Evolutionary conservation across 2,113 vertebrate species (phyloP).

Genomic region (Platysteira castanea): DNA sequence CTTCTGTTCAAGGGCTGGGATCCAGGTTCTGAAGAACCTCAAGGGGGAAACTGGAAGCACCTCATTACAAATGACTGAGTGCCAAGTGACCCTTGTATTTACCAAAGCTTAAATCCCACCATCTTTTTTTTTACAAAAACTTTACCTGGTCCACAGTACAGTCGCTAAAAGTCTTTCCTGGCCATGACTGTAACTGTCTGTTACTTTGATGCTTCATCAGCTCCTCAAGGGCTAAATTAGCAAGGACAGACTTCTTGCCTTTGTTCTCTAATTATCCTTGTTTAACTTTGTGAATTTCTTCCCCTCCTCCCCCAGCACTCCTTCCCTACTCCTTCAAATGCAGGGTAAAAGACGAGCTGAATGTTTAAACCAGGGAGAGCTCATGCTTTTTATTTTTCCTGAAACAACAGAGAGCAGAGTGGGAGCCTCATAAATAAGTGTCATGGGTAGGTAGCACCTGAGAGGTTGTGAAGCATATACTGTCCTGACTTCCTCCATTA

Average conservation of each 20-base stretch:
- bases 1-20: neutral
- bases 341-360: neutral
- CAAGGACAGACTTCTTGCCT: neutral
- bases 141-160: neutral
- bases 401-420: neutral
- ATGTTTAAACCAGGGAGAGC: neutral
- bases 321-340: neutral
- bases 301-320: neutral
- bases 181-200: neutral
- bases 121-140: neutral
- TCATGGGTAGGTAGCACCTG: neutral
- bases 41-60: neutral
- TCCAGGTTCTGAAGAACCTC: neutral
- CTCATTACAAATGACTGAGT: neutral
- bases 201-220: neutral
- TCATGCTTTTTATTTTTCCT: neutral
- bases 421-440: neutral
- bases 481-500: slow-evolving; percentile 20
- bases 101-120: neutral
- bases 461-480: neutral
- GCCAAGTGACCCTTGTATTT: neutral
- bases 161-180: neutral
- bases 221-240: neutral
- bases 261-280: neutral
- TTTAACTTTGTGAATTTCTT: neutral